Evolutionary conservation across 2,113 vertebrate species (phyloP).

Genomic region (Dendrocopos noguchii): DNA sequence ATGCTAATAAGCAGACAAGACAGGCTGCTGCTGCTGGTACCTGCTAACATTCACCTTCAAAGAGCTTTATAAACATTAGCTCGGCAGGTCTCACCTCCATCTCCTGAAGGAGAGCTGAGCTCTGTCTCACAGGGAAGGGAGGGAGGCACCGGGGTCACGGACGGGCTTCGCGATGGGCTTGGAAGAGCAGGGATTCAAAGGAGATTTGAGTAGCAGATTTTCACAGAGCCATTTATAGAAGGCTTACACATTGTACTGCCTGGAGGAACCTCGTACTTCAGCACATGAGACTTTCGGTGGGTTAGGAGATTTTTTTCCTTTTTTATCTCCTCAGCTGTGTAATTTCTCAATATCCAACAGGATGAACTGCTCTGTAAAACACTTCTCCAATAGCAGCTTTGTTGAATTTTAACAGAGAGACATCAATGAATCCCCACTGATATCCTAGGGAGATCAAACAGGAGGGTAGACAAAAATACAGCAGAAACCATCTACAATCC

Average conservation of each 20-base stretch:
- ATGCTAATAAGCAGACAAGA: neutral
- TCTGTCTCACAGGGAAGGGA: rapidly evolving
- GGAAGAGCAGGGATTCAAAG: neutral
- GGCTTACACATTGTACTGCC: neutral
- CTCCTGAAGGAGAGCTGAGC: neutral
- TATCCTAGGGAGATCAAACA: constrained; percentile 19
- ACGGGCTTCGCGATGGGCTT: neutral
- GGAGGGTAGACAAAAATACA: neutral
- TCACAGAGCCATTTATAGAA: neutral
- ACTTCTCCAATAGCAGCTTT: neutral
- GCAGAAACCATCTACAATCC: neutral
- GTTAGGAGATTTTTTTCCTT: neutral
- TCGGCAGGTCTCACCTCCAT: neutral
- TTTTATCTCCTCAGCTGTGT: neutral
- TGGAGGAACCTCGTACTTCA: neutral
- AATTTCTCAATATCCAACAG: neutral
- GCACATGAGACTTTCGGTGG: neutral
- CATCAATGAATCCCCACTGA: neutral
- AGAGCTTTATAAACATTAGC: neutral
- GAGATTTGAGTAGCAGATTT: neutral
- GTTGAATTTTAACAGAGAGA: neutral
- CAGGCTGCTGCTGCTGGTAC: neutral
- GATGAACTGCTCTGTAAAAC: neutral
- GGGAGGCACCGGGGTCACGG: neutral
- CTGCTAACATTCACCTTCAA: neutral